Base-by-base conservation (phyloP, 2,113 vertebrate species). In the Catharus minimus region DNA sequence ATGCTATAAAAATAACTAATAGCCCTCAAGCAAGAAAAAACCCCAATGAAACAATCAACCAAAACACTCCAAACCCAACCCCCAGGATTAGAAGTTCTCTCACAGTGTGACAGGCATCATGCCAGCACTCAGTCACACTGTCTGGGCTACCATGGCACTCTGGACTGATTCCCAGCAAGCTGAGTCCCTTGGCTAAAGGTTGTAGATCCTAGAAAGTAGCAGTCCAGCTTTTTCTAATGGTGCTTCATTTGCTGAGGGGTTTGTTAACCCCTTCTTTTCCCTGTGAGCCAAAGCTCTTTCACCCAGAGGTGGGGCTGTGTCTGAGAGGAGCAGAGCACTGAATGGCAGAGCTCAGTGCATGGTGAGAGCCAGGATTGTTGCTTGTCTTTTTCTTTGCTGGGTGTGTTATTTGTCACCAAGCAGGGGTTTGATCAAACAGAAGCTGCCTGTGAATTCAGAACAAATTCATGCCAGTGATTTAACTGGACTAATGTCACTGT, bases 141-240 rank as follows among this genome's bases (percentile, higher is more conserved):
- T 49, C 86, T 81, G 73, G 50, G 33, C 68, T 78, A 43, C 82
- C 0, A 0, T 1, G 1, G 62, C 3, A 12, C 72, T 61, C 86
- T 71, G 69, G 44, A 82, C 15, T 0, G 0, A 21, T 47, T 87
- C 41, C 74, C 77, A 75, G 27, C 39, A 58, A 71, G 73, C 11
- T 52, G 78, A 89, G 41, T 82, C 30, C 24, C 36, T 82, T 84
- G 57, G 32, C 84, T 74, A 38, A 69, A 82, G 43, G 39, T 5
- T 64, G 36, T 27, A 69, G 81, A 71, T 78, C 68, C 84, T 87
- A 72, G 85, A 91, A 95, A 89, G 77, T 5, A 41, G 9, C 58
- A 41, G 16, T 53, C 30, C 58, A 86, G 23, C 52, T 62, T 86
- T 74, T 77, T 62, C 33, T 64, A 30, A 39, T 13, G 14, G 36